Evolutionary conservation across 2,113 vertebrate genomes (phyloP), one percentile per base, ranked within the genome.

Genomic region (Desmodus rotundus): DNA sequence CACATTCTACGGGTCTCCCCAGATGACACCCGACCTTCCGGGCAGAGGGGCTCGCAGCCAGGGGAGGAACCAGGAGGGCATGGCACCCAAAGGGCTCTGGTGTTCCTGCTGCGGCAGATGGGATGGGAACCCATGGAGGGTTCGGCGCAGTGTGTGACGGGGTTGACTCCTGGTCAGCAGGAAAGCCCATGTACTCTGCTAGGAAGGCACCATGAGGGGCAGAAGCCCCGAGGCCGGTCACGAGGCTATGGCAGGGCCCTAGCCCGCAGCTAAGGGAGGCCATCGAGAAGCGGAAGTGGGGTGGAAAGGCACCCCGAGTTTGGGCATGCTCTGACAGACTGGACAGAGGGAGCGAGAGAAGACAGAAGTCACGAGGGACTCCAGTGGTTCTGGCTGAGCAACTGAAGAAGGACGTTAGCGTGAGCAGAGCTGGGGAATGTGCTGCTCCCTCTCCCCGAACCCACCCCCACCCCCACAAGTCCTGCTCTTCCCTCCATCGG

Each of bases 261-360:
- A 11, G 45, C 20, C 65, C 38, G 72, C 26, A 50, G 16, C 54
- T 54, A n/a, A 45, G 12, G 31, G n/a, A 31, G 54, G 31, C 36
- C 56, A 36, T 36, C 20, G 28, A 28, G 15, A 65, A 13, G 22
- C 9, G 19, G 41, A 61, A 13, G 54, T 24, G 2, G 15, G 38
- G 16, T 17, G 19, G 1, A 28, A 31, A 9, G 2, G n/a, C 16
- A 22, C 16, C n/a, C 0, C 14, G 65, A 28, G 50, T 45, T 47
- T 2, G 1, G 43, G 33, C 31, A 11, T 52, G 28, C 41, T 36
- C 38, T 8, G 16, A 65, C 88, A 73, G 43, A 28, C 16, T 20
- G 10, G 45, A 87, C 36, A 13, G 0, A 7, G 7, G 14, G 24
- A 45, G 56, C 0, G 2, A 68, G 81, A 61, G 22, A 45, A 73